Base-by-base conservation (phyloP, 2,797 vertebrate species). In the Manis pentadactyla region DNA sequence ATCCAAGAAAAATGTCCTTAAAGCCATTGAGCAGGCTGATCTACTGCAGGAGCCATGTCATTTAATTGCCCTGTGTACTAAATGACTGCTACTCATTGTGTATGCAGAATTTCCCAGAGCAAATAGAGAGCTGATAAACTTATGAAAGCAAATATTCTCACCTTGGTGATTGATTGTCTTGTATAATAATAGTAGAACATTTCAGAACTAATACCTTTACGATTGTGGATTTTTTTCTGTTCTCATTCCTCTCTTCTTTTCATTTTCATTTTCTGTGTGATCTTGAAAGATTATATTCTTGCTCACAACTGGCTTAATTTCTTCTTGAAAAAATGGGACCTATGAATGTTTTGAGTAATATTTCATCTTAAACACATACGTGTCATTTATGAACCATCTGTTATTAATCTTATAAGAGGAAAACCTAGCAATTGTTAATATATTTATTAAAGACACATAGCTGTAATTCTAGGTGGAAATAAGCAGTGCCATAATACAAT, bases 41-140 rank as follows among this genome's bases (percentile, higher is more conserved):
- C 99, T 99, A 29, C 98, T 99, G 75, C 99, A 99, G 98, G 99
- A 99, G 99, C 37, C 37, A 39, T 39, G 37, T 4, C 37, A 39
- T 99, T 99, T 99, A 99, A 99, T 99, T 99, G 99, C 98, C 99
- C 99, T 98, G 99, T 99, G 99, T 99, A 99, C 99, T 99, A 99
- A 99, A 98, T 98, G 99, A 99, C 99, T 99, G 37, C 37, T 39
- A 98, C 98, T 98, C 98, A 97, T 98, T 98, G 98, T 98, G 98
- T 98, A 99, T 99, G 99, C 99, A 98, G 99, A 98, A 97, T 98
- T 97, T 98, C 97, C 97, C 98, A 98, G 99, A 98, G 98, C 98
- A 98, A 98, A 98, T 99, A 99, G 97, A 97, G 88, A 98, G 96
- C 98, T 98, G 98, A 99, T 99, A 99, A 99, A 98, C 99, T 99